phyloP scores from a whole-genome alignment of 2,888 invertebrate genomes.

The Pyrocoelia pectoralis region DNA sequence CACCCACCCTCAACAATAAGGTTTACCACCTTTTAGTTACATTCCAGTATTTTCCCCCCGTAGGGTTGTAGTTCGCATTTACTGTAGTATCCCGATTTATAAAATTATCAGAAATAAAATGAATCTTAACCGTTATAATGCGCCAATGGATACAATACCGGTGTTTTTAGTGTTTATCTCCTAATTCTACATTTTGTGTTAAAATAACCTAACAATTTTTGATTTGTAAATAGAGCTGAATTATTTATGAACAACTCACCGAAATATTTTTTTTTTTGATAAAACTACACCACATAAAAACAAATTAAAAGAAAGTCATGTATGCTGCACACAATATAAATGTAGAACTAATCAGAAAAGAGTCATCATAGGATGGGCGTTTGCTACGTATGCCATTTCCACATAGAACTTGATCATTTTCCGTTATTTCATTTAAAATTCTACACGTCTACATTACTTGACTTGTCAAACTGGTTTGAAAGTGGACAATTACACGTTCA shows the following conservation, averaged over 20 bases:
- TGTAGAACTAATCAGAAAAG: conserved; percentile 5
- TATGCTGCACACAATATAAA: neutral
- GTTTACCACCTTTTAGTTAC: conserved; percentile 25
- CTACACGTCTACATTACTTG: neutral
- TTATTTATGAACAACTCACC: neutral
- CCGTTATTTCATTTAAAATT: neutral
- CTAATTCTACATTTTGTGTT: neutral
- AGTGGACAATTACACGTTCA: neutral
- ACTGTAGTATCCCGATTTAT: neutral
- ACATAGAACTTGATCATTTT: neutral
- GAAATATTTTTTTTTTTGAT: neutral
- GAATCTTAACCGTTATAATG: neutral
- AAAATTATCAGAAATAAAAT: neutral
- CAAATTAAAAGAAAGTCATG: neutral
- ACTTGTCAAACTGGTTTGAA: neutral
- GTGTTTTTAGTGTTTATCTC: neutral
- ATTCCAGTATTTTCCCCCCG: neutral
- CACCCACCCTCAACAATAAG: conserved; percentile 23
- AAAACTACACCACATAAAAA: neutral
- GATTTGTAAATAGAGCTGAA: neutral
- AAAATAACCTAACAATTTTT: neutral
- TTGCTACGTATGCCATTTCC: conserved; percentile 21
- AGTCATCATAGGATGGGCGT: conserved; percentile 20
- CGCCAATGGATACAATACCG: neutral
- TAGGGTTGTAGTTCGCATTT: neutral